Conservation (phyloP, 1,140 invertebrate genomes). For the Drosophila saltans region DNA sequence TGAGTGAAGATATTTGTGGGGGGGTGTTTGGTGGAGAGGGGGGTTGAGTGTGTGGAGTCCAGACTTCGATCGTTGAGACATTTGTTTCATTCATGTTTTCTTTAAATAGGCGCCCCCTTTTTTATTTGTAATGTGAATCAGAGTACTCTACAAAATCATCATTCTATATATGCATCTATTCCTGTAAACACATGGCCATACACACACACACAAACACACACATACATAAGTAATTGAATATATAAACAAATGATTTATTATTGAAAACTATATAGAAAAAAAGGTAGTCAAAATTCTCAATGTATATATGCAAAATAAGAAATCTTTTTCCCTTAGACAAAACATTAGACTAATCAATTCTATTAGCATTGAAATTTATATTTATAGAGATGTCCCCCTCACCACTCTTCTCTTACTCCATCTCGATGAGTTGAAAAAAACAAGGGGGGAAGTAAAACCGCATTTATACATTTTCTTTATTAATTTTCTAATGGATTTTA, state of each 20-base stretch:
- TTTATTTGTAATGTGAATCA: slow-evolving; percentile 48
- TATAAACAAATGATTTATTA: slow-evolving; percentile 48
- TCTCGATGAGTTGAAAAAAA: background rate
- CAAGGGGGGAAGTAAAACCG: slow-evolving; percentile 42
- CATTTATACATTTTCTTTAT: slow-evolving; percentile 69
- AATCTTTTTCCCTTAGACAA: slow-evolving; percentile 51
- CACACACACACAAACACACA: slow-evolving; percentile 38
- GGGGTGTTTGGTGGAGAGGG: background rate
- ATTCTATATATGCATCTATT: slow-evolving; percentile 12
- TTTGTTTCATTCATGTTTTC: slow-evolving; percentile 38
- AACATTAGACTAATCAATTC: slow-evolving; percentile 70
- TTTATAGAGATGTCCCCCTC: slow-evolving; percentile 29
- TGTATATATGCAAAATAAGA: background rate
- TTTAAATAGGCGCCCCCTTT: slow-evolving; percentile 41
- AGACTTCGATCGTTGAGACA: slow-evolving; percentile 54
- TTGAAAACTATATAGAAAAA: slow-evolving; percentile 11
- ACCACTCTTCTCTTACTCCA: background rate
- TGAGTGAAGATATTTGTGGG: background rate
- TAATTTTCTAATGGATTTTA: slow-evolving; percentile 83
- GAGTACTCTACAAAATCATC: slow-evolving; percentile 33
- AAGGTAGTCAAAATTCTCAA: background rate
- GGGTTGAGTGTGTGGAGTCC: slow-evolving; percentile 9
- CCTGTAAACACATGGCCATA: slow-evolving; percentile 61
- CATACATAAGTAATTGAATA: background rate
- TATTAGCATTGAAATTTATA: slow-evolving; percentile 47